phyloP scores from a whole-genome alignment of 2,888 invertebrate genomes.

The Oxycera nigricornis region DNA sequence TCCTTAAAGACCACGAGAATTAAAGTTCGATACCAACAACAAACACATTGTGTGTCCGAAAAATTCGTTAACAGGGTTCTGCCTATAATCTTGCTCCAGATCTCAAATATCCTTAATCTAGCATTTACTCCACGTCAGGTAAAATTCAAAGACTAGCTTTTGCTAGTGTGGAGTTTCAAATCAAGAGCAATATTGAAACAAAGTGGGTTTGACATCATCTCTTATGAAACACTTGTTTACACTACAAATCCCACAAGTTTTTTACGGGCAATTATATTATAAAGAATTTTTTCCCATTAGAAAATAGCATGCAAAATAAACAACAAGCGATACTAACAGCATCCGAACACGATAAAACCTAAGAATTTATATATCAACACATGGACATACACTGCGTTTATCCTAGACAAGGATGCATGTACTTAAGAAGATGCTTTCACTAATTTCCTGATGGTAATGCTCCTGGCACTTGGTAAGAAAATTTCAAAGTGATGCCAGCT shows the following conservation, averaged over 20 bases:
- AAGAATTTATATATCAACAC: neutral
- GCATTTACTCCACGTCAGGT: no score
- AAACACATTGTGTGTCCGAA: no score
- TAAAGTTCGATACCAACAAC: no score
- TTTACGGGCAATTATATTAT: neutral
- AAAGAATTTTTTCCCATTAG: neutral
- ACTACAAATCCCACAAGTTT: neutral
- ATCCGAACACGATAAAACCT: neutral
- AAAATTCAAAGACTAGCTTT: no score
- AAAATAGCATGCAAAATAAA: neutral
- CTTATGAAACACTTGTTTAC: neutral
- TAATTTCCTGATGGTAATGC: slow-evolving; percentile 9
- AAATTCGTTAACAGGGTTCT: no score
- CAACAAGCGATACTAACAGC: neutral
- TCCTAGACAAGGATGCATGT: neutral
- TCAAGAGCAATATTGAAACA: no score
- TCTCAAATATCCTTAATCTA: no score
- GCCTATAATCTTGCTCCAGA: no score
- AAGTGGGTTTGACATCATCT: no score
- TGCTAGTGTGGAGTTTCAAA: no score
- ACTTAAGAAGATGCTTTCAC: neutral
- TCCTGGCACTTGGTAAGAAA: slow-evolving; percentile 11
- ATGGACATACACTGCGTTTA: no score
- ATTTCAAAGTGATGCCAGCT: slow-evolving; percentile 2
- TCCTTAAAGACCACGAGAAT: no score